Evolutionary conservation across 1,140 invertebrate genomes (phyloP), one percentile per base, ranked within the genome.

Genomic region (Nylanderia fulva): DNA sequence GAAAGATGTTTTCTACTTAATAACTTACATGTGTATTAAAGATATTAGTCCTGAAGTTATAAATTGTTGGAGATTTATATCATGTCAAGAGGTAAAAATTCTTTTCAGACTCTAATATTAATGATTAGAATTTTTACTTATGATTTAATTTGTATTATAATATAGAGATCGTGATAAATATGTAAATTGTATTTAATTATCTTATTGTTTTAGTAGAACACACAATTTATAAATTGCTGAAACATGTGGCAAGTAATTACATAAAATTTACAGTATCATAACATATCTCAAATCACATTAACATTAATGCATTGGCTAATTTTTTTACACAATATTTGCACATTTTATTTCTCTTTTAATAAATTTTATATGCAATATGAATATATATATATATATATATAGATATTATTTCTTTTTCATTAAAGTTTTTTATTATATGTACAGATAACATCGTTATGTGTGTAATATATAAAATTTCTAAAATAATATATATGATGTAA

Each of bases 1-100:
- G 18, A 45, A 24, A 61, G 9, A 24, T 36, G 39, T 84, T 64
- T 83, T 83, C 29, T 76, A 76, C 45, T 84, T 84, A 76, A 75
- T 13, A 76, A 76, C 21, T 52, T 36, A 29, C 6, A 13, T 13
- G 27, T 45, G 4, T 56, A 1, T 82, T 82, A 71, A 80, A 69
- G 42, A 48, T 48, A 48, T 69, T 71, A 58, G 27, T 18, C 11
- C 18, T 24, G 36, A 69, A 58, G 15, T 80, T 69, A n/a, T n/a
- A 69, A 52, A 56, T 79, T 27, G 15, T 48, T 66, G 52, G 54
- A 13, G 42, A 21, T 15, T 11, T 27, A 45, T 24, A 4, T 27
- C 24, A 75, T 33, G 13, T 64, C 13, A 13, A 9, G 21, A 64
- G n/a, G 36, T 79, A 27, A 52, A 64, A 42, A 54, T 68, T 79